Evolutionary conservation across 2,888 invertebrate genomes (phyloP), one percentile per base, ranked within the genome.

Genomic region (Mayetiola destructor): DNA sequence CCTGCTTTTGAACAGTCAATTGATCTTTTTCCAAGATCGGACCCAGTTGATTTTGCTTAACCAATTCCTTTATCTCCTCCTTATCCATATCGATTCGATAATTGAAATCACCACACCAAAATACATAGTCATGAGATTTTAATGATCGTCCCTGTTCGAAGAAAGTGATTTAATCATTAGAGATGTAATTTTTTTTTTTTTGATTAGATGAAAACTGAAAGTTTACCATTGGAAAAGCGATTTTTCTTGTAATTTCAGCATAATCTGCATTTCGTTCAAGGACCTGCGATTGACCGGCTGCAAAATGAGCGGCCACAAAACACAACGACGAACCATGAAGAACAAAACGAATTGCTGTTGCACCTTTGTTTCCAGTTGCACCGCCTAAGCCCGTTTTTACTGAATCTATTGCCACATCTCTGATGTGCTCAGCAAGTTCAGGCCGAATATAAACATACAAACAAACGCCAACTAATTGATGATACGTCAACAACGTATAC

Each of bases 51-150:
- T 86, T 81, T 61, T 82, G 79, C 58, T 81, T 80, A 1, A 95
- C 80, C 60, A 89, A 75, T 59, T 88, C 84, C 66, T 92, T 91
- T 60, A 95, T 85, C 68, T 93, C 91, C 6, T 95, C 95, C 67
- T 91, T 92, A 62, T 90, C 87, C 80, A 97, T 82, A 69, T 97
- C 95, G 59, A 99, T 85, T 58, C 99, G 82, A 69, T 99, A 99
- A 71, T 99, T 99, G 71, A 99, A 99, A 75, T 99, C 99, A 1
- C 99, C 99, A 70, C 96, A 93, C 97, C 97, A 99, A 73, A 99
- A 96, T 1, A 99, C 85, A 70, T 94, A 96, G 73, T 99, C 99
- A 68, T 99, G 97, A 1, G 93, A 89, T 69, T 90, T 88, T 6
- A 97, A 74, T 0, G 88, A 87, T 59, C 93, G 79, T 10, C 92